Evolutionary conservation across 2,113 vertebrate species (phyloP), one percentile per base, ranked within the genome.

Genomic region (Oncorhynchus nerka): DNA sequence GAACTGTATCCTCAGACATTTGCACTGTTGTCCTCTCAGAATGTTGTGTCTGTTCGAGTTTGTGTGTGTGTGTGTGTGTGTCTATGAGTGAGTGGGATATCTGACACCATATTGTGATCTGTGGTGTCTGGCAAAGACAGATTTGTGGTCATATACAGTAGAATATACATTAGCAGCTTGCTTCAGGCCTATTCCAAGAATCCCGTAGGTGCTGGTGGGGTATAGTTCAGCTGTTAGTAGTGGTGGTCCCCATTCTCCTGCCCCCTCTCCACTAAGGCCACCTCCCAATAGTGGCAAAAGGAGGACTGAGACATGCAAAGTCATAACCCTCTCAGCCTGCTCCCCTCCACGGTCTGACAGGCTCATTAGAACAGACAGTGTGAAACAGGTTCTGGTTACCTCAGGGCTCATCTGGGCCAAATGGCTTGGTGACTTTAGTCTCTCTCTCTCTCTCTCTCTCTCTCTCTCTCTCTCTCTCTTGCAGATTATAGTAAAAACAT

Each of bases 291-390:
- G 12, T 5, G 65, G 9, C n/a, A 72, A 15, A 20, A n/a, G n/a
- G 22, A 70, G 22, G 12, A 62, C 57, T 8, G 75, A 26, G 55
- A 30, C n/a, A 3, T 55, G 51, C 51, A 55, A 19, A 55, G 51
- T 55, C 34, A 30, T 57, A 16, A n/a, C 22, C 57, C 26, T 77
- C 26, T 2, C 68, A 48, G 62, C 62, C 20, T 26, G 34, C 61
- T 30, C 28, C 51, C 28, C 20, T 73, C 24, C 49, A 39, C 49
- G 28, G 65, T 28, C 22, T n/a, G 70, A 73, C 51, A 68, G 39
- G 64, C n/a, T 78, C 71, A 74, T 73, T 74, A 61, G 26, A 6
- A 32, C n/a, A 61, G 65, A 49, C 71, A 4, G 51, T 19, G n/a
- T 28, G 76, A 22, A 68, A 16, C 48, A 32, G 32, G 51, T 68